These are phyloP conservation scores for Pagetopsis macropterus DNA, from an alignment of 2,797 vertebrate species.

Conservation along the genomic window DNA sequence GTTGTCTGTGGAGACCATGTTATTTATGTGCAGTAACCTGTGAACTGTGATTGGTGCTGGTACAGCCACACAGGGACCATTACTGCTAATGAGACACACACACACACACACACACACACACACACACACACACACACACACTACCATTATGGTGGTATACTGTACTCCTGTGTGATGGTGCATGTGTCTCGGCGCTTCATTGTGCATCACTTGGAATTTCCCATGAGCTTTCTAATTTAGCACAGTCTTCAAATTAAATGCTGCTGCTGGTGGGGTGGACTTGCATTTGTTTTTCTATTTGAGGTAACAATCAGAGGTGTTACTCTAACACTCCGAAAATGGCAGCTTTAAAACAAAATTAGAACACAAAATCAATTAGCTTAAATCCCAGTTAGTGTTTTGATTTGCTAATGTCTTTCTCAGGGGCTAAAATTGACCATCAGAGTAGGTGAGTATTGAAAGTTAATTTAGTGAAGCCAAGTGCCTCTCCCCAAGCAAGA, in stretches of 20 bases:
- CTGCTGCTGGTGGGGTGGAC: neutral
- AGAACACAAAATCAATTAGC: constrained; percentile 24
- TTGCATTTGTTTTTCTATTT: neutral
- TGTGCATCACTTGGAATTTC: constrained; percentile 26
- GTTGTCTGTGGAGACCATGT: constrained; percentile 14
- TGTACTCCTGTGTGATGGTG: constrained; percentile 1
- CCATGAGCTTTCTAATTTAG: constrained; percentile 20
- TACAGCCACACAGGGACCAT: constrained; percentile 29
- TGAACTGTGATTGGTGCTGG: constrained; percentile 12
- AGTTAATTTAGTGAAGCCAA: no score
- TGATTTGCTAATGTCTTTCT: constrained; percentile 13
- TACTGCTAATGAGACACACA: constrained; percentile 21
- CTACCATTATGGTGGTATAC: constrained; percentile 1
- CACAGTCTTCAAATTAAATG: constrained; percentile 17
- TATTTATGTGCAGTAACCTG: constrained; percentile 29
- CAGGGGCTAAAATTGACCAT: neutral
- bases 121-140: constrained; percentile 9
- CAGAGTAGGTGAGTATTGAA: no score
- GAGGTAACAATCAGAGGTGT: constrained; percentile 20
- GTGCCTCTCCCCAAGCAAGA: no score
- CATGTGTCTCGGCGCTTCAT: constrained; percentile 9
- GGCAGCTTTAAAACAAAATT: no score
- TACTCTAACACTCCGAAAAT: neutral
- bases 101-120: neutral
- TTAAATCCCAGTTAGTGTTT: constrained; percentile 25